Evolutionary conservation across 2,888 invertebrate species (phyloP).

Genomic region (Cloeon dipterum): DNA sequence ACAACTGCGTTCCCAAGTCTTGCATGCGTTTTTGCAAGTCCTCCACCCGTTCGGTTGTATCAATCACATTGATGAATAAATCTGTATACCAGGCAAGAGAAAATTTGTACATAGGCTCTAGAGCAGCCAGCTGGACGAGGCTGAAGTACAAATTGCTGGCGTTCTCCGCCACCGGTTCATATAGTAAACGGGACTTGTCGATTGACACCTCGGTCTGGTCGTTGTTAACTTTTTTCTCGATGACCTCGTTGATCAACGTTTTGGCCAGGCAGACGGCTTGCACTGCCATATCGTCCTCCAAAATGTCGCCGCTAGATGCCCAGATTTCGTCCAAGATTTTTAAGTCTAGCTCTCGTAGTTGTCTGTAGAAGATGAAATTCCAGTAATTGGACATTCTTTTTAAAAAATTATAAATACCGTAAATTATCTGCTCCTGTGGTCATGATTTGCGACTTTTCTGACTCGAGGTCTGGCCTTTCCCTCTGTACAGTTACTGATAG

Average conservation of each 20-base stretch:
- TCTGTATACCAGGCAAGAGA: constrained; percentile 78
- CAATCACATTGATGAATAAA: constrained; percentile 64
- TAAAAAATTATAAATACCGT: constrained; percentile 14
- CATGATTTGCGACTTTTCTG: constrained; percentile 70
- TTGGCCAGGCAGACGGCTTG: constrained; percentile 76
- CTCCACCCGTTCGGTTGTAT: constrained; percentile 66
- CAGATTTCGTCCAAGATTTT: constrained; percentile 64
- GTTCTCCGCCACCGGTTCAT: constrained; percentile 75
- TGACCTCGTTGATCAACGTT: constrained; percentile 70
- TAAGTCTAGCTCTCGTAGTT: constrained; percentile 71
- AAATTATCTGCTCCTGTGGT: constrained; percentile 71
- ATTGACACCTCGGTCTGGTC: constrained; percentile 79
- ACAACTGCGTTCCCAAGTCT: constrained; percentile 60
- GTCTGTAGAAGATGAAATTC: constrained; percentile 18
- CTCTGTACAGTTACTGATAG: constrained; percentile 76
- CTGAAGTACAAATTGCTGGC: constrained; percentile 82
- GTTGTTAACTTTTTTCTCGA: constrained; percentile 70
- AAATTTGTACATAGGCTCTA: constrained; percentile 96
- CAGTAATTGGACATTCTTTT: background rate
- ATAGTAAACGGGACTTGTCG: constrained; percentile 59
- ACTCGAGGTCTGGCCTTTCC: constrained; percentile 76
- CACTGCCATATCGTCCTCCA: constrained; percentile 85
- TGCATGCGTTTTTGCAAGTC: constrained; percentile 46
- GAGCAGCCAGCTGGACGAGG: constrained; percentile 49
- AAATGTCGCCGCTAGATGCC: constrained; percentile 47